Evolutionary conservation across 2,113 vertebrate species (phyloP), one percentile per base, ranked within the genome.

Genomic region (Argyrosomus japonicus): DNA sequence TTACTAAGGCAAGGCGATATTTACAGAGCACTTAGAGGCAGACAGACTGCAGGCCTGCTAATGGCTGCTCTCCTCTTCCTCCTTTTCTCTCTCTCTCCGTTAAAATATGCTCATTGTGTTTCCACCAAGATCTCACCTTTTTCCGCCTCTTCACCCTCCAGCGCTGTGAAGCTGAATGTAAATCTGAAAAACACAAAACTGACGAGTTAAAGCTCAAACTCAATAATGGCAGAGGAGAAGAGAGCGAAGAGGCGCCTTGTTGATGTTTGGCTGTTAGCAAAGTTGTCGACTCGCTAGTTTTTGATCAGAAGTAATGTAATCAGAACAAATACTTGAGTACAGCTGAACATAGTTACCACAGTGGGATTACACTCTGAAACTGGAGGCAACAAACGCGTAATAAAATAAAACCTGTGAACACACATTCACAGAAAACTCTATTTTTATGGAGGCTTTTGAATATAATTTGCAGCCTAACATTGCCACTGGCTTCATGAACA

Each of bases 111-210:
- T 51, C 67, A 0, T 56, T 32, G 43, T 70, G 62, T 61, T 40
- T 40, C 36, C 36, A 40, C 36, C 8, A 40, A 40, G 36, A 40
- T 40, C 86, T 83, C 81, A 72, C 83, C 86, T 85, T 54, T 53
- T 25, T 40, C 75, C 14, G 13, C 83, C 63, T 90, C 79, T 54
- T 78, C 78, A 76, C 72, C 73, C 70, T 86, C 76, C 87, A 83
- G 58, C 32, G 27, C 63, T 48, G 81, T 79, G 78, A 80, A 79
- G 62, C 81, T 82, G 68, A 82, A 68, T 61, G 78, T 80, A 87
- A 91, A 94, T 87, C 92, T 94, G 75, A 27, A 87, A 84, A 25
- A 81, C 25, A 84, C 63, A 83, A 50, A 12, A 4, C 12, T 0
- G 14, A 19, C 2, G n/a, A 25, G 12, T 68, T 18, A 58, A 9